Conservation (phyloP, 2,888 invertebrate genomes). For the Eupithecia subumbrata region DNA sequence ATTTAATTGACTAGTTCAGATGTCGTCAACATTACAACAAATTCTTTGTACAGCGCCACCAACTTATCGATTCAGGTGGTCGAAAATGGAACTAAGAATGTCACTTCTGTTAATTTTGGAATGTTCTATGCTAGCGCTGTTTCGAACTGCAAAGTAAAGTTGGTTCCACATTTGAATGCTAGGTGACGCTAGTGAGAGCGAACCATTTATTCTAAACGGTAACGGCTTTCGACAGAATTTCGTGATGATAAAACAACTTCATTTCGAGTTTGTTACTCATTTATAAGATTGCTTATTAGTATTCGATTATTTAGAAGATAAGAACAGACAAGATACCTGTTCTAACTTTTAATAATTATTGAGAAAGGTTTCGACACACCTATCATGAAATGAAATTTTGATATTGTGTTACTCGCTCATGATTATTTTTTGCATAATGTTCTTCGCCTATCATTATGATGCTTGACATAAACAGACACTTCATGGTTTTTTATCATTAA, state of each 20-base stretch:
- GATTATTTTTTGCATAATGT: not conserved
- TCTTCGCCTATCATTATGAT: no score
- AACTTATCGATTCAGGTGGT: constrained; percentile 6
- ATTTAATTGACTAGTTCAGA: constrained; percentile 80
- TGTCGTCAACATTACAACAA: constrained; percentile 72
- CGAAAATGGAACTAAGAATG: not conserved
- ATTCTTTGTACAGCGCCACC: constrained; percentile 58
- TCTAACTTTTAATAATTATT: not conserved
- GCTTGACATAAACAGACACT: no score
- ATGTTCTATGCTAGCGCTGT: not conserved
- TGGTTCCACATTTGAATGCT: constrained; percentile 48
- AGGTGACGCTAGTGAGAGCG: constrained; percentile 29
- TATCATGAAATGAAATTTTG: not conserved
- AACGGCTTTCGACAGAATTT: constrained; percentile 37
- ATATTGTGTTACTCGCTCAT: not conserved
- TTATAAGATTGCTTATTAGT: not conserved
- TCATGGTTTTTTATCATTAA: no score
- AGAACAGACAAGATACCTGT: not conserved
- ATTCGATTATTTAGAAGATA: constrained; percentile 5
- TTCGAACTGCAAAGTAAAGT: constrained; percentile 1
- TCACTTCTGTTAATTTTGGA: not conserved
- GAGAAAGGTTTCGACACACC: not conserved
- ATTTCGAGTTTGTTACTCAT: constrained; percentile 30
- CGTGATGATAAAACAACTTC: constrained; percentile 41
- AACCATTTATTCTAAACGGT: constrained; percentile 43